Evolutionary conservation across 35 echinoderm and acorn worm species (phyloP), one percentile per base, ranked within the genome.

Genomic region (Apostichopus californicus): DNA sequence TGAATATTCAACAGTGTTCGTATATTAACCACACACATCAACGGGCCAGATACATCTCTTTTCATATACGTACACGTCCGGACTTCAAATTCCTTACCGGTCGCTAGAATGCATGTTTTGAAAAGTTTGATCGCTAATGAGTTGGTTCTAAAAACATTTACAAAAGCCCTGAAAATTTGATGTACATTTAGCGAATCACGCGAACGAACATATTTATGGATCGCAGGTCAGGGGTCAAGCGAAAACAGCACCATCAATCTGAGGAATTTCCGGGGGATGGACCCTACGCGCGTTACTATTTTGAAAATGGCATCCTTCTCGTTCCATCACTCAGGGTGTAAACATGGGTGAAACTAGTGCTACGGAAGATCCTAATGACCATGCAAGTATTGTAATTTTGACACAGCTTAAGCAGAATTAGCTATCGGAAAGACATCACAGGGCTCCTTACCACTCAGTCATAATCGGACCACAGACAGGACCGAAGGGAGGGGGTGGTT

Each of bases 131-230:
- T 21, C 55, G 52, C 81, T 85, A 85, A 85, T 85, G 80, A 83
- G 28, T 83, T 83, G 80, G 53, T 24, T 72, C 24, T 60, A 53
- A 88, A 88, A 88, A 88, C 86, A 88, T 88, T 60, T 64, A 89
- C 86, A 58, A 55, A 59, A 55, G 55, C 81, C 21, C 20, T 85
- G 22, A 89, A 72, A 61, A 66, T 52, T 72, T 89, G 60, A 89
- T 65, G 23, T 54, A 52, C 80, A 66, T 89, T 89, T 46, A 72
- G 60, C 60, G 18, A 89, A 73, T 89, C 86, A 55, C 86, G 57
- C 14, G 64, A 52, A 73, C 12, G 15, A 72, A 18, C 7, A 28
- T 73, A 89, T 89, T 89, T 89, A 89, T 89, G 14, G 86, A 64
- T 72, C 20, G 25, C 21, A 54, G 86, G 63, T 89, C 86, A 89